A percentile compares a stretch with the other conserved stretches of the same genome.
These are phyloP conservation scores for Conopomorpha cramerella DNA, from an alignment of 1,140 invertebrate genomes.

Conservation along the genomic window DNA sequence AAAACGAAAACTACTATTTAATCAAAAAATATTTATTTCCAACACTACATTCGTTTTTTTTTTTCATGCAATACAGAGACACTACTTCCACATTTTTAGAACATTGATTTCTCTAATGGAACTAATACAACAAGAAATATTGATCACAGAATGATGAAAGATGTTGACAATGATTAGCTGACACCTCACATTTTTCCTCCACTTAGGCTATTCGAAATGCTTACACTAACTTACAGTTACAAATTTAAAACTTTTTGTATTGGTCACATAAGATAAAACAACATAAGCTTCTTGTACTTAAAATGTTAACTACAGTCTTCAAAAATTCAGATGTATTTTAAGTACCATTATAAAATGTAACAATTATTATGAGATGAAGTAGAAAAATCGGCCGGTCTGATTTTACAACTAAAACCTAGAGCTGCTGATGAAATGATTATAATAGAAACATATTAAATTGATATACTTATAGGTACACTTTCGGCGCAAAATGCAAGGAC, in stretches of 20 bases:
- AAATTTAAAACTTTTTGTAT: slow-evolving; percentile 38
- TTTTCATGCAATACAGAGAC: slow-evolving; percentile 47
- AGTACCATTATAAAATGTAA: no score
- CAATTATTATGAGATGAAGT: no score
- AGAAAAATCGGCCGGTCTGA: no score
- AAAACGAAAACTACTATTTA: slow-evolving; percentile 10
- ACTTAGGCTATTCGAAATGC: slow-evolving; percentile 38
- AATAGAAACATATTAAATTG: no score
- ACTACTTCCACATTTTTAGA: slow-evolving; percentile 31
- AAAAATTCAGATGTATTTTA: slow-evolving; percentile 5
- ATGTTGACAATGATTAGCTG: slow-evolving; percentile 36
- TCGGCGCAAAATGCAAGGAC: slow-evolving; percentile 17
- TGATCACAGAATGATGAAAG: slow-evolving; percentile 53
- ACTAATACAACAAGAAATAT: slow-evolving; percentile 42
- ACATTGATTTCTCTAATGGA: slow-evolving; percentile 30
- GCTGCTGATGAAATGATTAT: no score
- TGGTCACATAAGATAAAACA: slow-evolving; percentile 49
- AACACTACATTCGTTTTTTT: slow-evolving; percentile 46
- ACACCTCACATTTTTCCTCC: slow-evolving; percentile 22
- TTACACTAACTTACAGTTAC: slow-evolving; percentile 38
- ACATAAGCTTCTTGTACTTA: slow-evolving; percentile 33
- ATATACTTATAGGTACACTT: slow-evolving; percentile 10
- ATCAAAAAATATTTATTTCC: slow-evolving; percentile 54
- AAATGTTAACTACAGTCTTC: slow-evolving; percentile 35
- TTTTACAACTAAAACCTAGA: no score